Evolutionary conservation across 2,888 invertebrate genomes (phyloP).

Genomic region (Eupithecia centaureata): DNA sequence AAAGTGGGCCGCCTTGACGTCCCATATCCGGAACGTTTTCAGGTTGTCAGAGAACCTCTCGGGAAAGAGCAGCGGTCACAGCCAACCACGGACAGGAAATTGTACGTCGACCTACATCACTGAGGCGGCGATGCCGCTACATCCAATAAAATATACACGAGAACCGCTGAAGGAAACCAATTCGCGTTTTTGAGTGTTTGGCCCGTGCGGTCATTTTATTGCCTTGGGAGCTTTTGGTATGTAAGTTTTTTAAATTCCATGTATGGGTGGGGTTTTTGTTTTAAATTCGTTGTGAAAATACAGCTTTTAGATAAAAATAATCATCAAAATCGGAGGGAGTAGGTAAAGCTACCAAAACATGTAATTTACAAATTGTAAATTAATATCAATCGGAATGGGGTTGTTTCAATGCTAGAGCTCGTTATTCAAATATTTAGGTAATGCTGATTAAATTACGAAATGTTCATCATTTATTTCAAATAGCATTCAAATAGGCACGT

Average conservation of each 20-base stretch:
- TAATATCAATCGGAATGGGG: not conserved
- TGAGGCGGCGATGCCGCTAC: conserved; percentile 49
- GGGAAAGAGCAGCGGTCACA: conserved; percentile 75
- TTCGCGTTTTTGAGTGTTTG: conserved; percentile 31
- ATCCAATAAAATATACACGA: conserved; percentile 51
- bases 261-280: not conserved
- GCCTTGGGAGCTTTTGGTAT: not conserved
- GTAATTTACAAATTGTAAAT: no score
- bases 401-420: not conserved
- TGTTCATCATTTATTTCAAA: not conserved
- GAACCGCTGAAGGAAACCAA: conserved; percentile 45
- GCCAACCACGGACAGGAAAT: conserved; percentile 71
- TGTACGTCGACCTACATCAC: conserved; percentile 78
- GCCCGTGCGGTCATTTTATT: conserved; percentile 3
- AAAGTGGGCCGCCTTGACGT: conserved; percentile 72
- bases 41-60: conserved; percentile 70
- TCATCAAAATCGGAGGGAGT: no score
- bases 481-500: not conserved
- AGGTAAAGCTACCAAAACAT: no score
- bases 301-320: no score
- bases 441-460: not conserved
- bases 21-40: conserved; percentile 77
- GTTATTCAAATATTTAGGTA: conserved; percentile 3
- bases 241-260: not conserved
- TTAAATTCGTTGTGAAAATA: not conserved